Percentiles rank a stretch among this genome's conserved stretches.
Evolutionary conservation across 2,797 vertebrate species (phyloP).

Genomic region (Danio aesculapii): DNA sequence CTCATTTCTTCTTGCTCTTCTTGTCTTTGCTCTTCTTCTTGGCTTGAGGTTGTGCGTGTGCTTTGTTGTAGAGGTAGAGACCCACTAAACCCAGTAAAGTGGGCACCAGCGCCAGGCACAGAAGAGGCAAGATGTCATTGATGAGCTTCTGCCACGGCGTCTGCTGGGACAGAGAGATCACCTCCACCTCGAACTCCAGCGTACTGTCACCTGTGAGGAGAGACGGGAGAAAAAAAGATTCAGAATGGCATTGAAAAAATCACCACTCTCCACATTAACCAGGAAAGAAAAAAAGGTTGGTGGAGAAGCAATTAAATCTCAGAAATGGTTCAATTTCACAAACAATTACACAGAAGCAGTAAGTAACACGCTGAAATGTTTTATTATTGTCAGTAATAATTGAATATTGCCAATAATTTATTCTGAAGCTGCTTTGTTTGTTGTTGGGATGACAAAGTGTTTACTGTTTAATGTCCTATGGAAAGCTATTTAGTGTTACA

Average conservation of each 20-base stretch:
- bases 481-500: too few species aligned
- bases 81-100: constrained; percentile 90
- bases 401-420: too few species aligned
- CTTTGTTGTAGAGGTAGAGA: constrained; percentile 92
- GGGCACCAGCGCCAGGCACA: constrained; percentile 89
- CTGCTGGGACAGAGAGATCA: constrained; percentile 85
- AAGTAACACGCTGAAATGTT: too few species aligned
- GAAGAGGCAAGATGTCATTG: constrained; percentile 85
- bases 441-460: too few species aligned
- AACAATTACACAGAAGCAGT: too few species aligned
- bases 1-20: constrained; percentile 97
- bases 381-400: too few species aligned
- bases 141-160: constrained; percentile 90
- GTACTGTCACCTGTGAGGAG: constrained; percentile 82
- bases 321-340: too few species aligned
- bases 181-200: constrained; percentile 93
- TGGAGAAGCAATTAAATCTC: too few species aligned
- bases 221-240: neutral
- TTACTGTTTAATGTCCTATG: too few species aligned
- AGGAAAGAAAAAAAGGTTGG: too few species aligned
- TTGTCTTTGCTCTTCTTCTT: constrained; percentile 96
- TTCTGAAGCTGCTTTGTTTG: too few species aligned
- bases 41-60: constrained; percentile 80
- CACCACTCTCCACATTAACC: too few species aligned
- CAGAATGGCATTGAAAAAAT: neutral